These are phyloP conservation scores for Phania funesta DNA, from an alignment of 2,888 invertebrate genomes.

Conservation along the genomic window DNA sequence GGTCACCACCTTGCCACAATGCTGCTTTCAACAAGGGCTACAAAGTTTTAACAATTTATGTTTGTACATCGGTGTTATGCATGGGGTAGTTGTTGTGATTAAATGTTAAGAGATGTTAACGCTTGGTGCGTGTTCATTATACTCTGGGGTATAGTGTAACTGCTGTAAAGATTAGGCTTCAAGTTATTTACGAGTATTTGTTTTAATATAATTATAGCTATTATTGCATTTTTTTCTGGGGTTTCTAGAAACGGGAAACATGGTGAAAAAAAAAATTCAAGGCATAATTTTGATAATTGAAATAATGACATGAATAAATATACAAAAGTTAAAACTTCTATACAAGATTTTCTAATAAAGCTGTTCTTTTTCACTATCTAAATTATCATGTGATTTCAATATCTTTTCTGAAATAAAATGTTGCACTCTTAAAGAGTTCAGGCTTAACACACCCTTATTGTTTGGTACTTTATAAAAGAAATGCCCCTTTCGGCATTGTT, in stretches of 20 bases:
- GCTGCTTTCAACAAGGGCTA: neutral
- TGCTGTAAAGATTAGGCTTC: constrained; percentile 43
- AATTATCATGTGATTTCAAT: too few relatives aligned
- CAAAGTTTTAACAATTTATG: neutral
- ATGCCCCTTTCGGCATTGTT: too few relatives aligned
- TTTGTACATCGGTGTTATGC: constrained; percentile 14
- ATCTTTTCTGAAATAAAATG: too few relatives aligned
- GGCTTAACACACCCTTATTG: too few relatives aligned
- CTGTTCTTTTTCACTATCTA: too few relatives aligned
- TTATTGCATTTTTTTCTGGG: constrained; percentile 30
- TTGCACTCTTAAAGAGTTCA: too few relatives aligned
- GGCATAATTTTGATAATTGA: neutral
- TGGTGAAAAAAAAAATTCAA: neutral
- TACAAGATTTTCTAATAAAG: too few relatives aligned
- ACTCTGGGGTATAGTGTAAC: constrained; percentile 56
- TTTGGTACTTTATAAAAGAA: too few relatives aligned
- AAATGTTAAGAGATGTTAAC: constrained; percentile 25
- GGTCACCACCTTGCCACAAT: constrained; percentile 60
- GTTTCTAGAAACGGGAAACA: neutral
- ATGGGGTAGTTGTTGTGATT: constrained; percentile 48
- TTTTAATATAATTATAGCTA: constrained; percentile 48
- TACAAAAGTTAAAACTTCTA: too few relatives aligned
- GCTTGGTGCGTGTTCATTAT: constrained; percentile 53
- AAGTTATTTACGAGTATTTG: constrained; percentile 44
- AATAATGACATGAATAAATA: too few relatives aligned